Base-by-base conservation (phyloP, 2,888 invertebrate genomes). In the Volucella bombylans region DNA sequence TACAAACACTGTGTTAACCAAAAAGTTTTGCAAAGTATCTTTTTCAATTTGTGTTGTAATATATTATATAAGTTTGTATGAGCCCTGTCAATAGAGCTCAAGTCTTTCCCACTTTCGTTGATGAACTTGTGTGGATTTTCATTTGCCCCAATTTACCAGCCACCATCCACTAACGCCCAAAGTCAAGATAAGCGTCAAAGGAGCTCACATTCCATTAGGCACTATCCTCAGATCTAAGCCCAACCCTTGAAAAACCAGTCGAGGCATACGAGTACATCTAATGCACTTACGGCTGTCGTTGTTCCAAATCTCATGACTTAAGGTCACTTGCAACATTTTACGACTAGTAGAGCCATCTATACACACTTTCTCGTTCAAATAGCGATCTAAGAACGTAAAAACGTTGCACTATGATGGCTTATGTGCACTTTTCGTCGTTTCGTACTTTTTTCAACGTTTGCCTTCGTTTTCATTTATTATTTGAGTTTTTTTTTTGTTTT, bases 381-480 rank as follows among this genome's bases (percentile, higher is more conserved):
- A 23, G 23, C 23, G 23, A 23, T 23, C 23, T 23, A 4, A 2
- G 2, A 23, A 2, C 23, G 11, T 15, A 1, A 72, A 62, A 62
- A 43, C 52, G 18, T 12, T 54, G 4, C 45, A 57, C 62, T 62
- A 2, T 39, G 67, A 2, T 39, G 67, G 62, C 77, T 67, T 57
- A 64, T 71, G 50, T 50, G 77, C 15, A 18, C 11, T 59, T 52
- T 57, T 68, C 49, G 41, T 45, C 45, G 55, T 15, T 45, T 55
- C 59, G 45, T 31, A 8, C 15, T 2, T 8, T 39, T 47, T 14
- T 49, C 41, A 54, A 65, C 43, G 18, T 59, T 39, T 41, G 15
- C 57, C 23, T 68, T 57, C 64, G 54, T 82, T 73, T 82, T 68
- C 78, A 59, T 78, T 73, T 64, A 68, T 77, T 54, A 76, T 4